phyloP scores from a whole-genome alignment of 2,888 invertebrate species.

The Zaprionus bogoriensis region DNA sequence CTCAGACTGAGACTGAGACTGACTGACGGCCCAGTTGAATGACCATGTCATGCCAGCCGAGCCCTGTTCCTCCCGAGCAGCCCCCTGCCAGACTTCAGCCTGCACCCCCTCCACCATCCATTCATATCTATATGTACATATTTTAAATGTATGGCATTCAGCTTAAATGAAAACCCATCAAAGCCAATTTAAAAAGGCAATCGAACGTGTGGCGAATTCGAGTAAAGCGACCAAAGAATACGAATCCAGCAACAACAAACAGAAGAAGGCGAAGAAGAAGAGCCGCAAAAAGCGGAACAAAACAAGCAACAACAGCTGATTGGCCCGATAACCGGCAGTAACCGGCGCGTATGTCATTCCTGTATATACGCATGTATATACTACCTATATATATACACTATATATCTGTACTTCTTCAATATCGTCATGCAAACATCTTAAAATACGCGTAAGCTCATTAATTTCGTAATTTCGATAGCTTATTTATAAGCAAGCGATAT shows the following conservation, averaged over 20 bases:
- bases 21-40: conserved; percentile 22
- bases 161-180: conserved; percentile 73
- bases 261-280: conserved; percentile 5
- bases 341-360: background rate
- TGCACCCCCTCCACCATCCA: background rate
- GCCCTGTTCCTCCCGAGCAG: background rate
- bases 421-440: background rate
- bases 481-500: background rate
- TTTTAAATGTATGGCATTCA: conserved; percentile 54
- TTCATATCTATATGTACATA: background rate
- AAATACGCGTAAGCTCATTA: background rate
- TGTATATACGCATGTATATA: background rate
- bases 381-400: no score
- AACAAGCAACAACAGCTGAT: background rate
- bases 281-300: background rate
- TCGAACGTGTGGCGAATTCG: conserved; percentile 73
- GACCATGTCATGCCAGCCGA: background rate
- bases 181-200: conserved; percentile 67
- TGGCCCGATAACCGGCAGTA: conserved; percentile 25
- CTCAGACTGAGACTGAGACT: background rate
- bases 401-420: background rate
- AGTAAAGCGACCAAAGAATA: conserved; percentile 53
- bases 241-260: conserved; percentile 25
- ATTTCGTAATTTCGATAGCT: background rate
- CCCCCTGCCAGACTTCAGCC: no score